A percentile compares a stretch with the other conserved stretches of the same genome.
These are phyloP conservation scores for Stichopus horrens DNA, from an alignment of 53 echinoderm and acorn worm genomes.

Conservation along the genomic window DNA sequence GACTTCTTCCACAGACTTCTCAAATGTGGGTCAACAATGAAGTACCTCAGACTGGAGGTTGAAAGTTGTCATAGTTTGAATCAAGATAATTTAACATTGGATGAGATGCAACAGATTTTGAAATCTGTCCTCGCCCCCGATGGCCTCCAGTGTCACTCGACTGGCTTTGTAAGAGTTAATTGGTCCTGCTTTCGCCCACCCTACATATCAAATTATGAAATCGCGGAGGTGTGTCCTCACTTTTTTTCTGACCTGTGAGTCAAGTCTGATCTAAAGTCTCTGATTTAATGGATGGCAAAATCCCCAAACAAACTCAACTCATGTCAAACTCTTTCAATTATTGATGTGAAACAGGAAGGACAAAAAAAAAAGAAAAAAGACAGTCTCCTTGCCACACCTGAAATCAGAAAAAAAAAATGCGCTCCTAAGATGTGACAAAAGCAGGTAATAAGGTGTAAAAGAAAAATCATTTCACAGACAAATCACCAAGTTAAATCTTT, in stretches of 20 bases:
- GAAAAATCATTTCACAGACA: too few relatives aligned
- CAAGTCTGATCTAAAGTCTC: conserved; percentile 5
- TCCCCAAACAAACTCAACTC: neutral
- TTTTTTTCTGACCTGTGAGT: neutral
- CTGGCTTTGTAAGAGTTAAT: neutral
- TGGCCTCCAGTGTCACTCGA: neutral
- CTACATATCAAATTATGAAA: neutral
- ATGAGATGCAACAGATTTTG: neutral
- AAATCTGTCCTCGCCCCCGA: neutral
- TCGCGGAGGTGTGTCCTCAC: neutral
- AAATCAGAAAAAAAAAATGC: too few relatives aligned
- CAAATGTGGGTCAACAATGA: neutral
- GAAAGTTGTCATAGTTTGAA: neutral
- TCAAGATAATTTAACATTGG: neutral
- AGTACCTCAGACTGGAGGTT: neutral
- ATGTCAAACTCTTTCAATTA: neutral
- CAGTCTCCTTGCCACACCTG: too few relatives aligned
- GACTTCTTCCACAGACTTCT: neutral
- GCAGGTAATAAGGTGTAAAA: too few relatives aligned
- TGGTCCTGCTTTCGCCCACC: neutral
- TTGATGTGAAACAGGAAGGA: neutral
- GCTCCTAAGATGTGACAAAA: too few relatives aligned
- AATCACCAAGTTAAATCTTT: too few relatives aligned
- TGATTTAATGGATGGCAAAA: conserved; percentile 5
- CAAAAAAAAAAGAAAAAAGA: neutral